Evolutionary conservation across 2,113 vertebrate genomes (phyloP).

Genomic region (Toxostoma redivivum): DNA sequence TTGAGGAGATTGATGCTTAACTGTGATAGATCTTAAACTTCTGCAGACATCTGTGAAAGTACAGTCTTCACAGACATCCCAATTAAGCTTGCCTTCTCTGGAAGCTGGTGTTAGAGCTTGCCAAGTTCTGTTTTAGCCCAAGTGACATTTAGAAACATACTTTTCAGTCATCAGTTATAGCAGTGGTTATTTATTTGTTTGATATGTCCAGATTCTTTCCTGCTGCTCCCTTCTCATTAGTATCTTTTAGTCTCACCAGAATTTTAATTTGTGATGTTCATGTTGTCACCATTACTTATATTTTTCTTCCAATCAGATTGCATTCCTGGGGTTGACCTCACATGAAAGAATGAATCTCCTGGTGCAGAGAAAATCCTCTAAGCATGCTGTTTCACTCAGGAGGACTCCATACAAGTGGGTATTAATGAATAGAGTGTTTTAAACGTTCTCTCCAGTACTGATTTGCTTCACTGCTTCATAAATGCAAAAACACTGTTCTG

Average conservation of each 20-base stretch:
- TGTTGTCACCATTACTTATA: not conserved
- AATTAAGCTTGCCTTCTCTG: not conserved
- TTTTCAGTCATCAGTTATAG: not conserved
- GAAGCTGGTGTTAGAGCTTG: not conserved
- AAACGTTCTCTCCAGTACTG: not conserved
- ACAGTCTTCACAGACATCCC: not conserved
- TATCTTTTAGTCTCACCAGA: not conserved
- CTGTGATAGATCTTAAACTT: not conserved
- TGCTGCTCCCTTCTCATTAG: not conserved
- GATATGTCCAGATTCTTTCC: not conserved
- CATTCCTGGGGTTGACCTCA: conserved; percentile 87
- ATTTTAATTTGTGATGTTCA: not conserved
- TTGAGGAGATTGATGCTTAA: not conserved
- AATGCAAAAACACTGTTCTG: not conserved
- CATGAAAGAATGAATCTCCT: conserved; percentile 83
- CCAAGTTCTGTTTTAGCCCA: not conserved
- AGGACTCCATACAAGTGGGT: conserved; percentile 94
- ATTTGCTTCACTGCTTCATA: not conserved
- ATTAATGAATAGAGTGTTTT: not conserved
- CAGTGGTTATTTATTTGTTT: not conserved
- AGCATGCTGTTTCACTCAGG: conserved; percentile 79
- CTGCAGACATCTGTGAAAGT: not conserved
- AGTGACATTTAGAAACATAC: not conserved
- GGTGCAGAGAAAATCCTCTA: conserved; percentile 75
- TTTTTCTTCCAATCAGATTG: conserved; percentile 70